Evolutionary conservation across 2,797 vertebrate genomes (phyloP), one percentile per base, ranked within the genome.

Genomic region (Pseudomugil gertrudae): DNA sequence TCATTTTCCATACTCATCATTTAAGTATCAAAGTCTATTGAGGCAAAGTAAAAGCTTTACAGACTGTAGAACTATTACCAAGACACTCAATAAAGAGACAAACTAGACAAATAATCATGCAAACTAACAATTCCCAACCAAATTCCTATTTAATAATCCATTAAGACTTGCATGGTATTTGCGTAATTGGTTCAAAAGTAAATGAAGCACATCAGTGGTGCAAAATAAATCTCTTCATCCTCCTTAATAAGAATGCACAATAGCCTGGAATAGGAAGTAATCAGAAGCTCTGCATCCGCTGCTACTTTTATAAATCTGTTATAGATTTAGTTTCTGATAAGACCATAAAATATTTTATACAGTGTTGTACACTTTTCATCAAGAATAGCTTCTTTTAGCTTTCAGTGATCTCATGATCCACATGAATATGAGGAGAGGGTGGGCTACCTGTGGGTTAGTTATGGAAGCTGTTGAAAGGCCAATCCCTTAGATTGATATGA

Each of bases 351-450:
- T 21, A 47, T 9, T 21, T 21, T 9, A 47, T 11, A 23, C 21
- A 23, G n/a, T 7, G 9, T 9, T 9, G 9, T 23, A 47, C 3
- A 47, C 23, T 21, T 10, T 48, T 24, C 11, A 21, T 48, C 21
- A 24, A 47, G 23, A 23, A 7, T 9, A n/a, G 19, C n/a, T 9
- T 43, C 1, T 50, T 21, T 32, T 9, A 23, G 40, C 4, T 56
- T 23, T 52, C 21, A 45, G 23, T 51, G 17, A 8, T 47, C 29
- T 48, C 36, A 61, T 50, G 17, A 55, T 10, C 23, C 7, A 38
- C n/a, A 53, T 48, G 63, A 64, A 63, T 56, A 80, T 64, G 59
- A 33, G 48, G 59, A 10, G 36, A 51, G 53, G 48, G 17, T 38
- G 38, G 23, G 47, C 7, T n/a, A 10, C 3, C 33, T 61, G 24